Percentiles rank a stretch among this genome's conserved stretches.
phyloP scores from a whole-genome alignment of 2,797 vertebrate species.

The Pseudomugil tenellus region DNA sequence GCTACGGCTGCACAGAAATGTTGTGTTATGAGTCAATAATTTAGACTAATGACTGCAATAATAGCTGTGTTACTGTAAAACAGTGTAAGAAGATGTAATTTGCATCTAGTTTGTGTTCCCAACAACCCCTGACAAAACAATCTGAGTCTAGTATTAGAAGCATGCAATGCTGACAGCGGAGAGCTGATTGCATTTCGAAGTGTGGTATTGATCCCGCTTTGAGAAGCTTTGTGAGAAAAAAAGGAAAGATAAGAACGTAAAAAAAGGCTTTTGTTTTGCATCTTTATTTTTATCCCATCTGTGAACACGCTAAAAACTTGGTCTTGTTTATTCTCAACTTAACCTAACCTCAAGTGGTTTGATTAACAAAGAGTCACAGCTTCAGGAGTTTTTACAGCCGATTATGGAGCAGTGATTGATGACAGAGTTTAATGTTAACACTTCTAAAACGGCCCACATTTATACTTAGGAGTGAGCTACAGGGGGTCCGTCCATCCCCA shows the following conservation, averaged over 20 bases:
- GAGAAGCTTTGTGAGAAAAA: slow-evolving; percentile 14
- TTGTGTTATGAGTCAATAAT: slow-evolving; percentile 69
- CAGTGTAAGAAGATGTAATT: slow-evolving; percentile 64
- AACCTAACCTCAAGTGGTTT: slow-evolving; percentile 22
- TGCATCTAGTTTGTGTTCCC: slow-evolving; percentile 36
- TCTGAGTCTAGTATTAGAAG: slow-evolving; percentile 41
- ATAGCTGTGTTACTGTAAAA: slow-evolving; percentile 62
- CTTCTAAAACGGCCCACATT: neutral
- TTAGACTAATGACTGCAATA: slow-evolving; percentile 76
- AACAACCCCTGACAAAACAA: slow-evolving; percentile 35
- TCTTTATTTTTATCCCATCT: slow-evolving; percentile 43
- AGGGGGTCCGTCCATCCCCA: neutral
- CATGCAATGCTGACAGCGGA: slow-evolving; percentile 19
- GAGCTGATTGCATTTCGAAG: slow-evolving; percentile 34
- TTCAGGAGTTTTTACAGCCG: slow-evolving; percentile 12
- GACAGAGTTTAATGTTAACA: slow-evolving; percentile 2
- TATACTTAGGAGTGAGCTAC: neutral
- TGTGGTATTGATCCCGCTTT: slow-evolving; percentile 45
- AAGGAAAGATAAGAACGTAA: neutral
- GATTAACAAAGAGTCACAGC: slow-evolving; percentile 18
- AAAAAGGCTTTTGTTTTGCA: neutral
- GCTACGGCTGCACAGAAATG: slow-evolving; percentile 46
- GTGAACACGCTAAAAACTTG: slow-evolving; percentile 12
- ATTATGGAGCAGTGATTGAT: slow-evolving; percentile 15
- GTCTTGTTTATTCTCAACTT: slow-evolving; percentile 17